Conservation (phyloP, 2,797 vertebrate genomes). For the Delichon dasypus region DNA sequence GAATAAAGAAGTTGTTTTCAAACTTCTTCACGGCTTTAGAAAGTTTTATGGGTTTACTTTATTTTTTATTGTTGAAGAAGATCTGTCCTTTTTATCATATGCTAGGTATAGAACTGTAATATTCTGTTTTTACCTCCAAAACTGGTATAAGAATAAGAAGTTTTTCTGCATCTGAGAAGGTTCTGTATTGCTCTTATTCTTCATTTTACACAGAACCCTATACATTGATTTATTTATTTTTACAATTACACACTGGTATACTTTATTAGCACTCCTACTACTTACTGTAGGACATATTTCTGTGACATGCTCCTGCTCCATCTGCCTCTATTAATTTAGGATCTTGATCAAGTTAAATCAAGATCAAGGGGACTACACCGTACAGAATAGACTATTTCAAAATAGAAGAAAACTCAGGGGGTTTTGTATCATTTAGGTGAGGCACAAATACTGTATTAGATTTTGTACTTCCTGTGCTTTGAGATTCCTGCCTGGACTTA, state of each 20-base stretch:
- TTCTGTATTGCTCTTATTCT: background rate
- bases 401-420: background rate
- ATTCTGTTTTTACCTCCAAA: background rate
- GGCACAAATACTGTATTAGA: rapidly evolving
- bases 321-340: background rate
- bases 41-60: background rate
- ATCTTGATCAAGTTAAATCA: background rate
- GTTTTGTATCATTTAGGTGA: background rate
- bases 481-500: background rate
- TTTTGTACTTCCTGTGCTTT: background rate
- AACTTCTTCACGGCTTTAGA: background rate
- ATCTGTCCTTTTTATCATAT: background rate
- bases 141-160: background rate
- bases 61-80: background rate
- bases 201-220: background rate
- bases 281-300: background rate
- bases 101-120: background rate
- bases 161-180: background rate
- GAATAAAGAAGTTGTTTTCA: background rate
- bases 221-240: background rate
- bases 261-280: background rate
- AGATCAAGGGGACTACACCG: background rate
- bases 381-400: background rate
- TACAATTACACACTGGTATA: background rate
- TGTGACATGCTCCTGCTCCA: background rate